Evolutionary conservation across 1,140 invertebrate genomes (phyloP).

Genomic region (Bombus impatiens): DNA sequence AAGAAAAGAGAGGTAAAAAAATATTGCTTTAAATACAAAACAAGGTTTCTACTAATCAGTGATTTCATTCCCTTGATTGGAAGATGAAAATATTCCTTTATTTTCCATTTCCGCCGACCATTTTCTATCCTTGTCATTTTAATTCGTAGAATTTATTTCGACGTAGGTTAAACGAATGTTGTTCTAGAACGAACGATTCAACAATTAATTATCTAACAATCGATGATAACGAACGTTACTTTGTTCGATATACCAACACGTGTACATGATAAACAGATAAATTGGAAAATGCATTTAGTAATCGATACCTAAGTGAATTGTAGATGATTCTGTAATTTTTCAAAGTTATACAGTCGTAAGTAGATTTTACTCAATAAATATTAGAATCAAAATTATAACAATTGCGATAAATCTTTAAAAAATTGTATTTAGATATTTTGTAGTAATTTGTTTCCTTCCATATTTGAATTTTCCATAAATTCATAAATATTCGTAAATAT

Average conservation of each 20-base stretch:
- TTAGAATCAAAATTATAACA: no score
- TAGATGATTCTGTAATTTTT: no score
- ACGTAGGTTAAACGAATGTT: neutral
- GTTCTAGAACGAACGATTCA: neutral
- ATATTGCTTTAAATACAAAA: neutral
- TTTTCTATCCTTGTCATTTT: neutral
- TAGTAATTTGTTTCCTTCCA: neutral
- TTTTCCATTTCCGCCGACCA: neutral
- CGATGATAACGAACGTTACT: neutral
- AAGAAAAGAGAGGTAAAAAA: neutral
- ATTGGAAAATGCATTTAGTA: conserved; percentile 35
- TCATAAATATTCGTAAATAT: no score
- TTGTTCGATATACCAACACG: neutral
- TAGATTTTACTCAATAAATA: no score
- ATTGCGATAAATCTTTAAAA: no score
- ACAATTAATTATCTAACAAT: neutral
- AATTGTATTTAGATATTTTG: no score
- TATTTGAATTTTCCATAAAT: neutral
- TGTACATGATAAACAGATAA: conserved; percentile 1
- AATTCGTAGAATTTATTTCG: neutral
- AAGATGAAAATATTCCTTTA: neutral
- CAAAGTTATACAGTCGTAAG: no score
- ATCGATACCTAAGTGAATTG: neutral
- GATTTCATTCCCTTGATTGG: neutral
- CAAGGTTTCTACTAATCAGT: neutral